Conservation (phyloP, 2,888 invertebrate genomes). For the Chrysina gloriosa region DNA sequence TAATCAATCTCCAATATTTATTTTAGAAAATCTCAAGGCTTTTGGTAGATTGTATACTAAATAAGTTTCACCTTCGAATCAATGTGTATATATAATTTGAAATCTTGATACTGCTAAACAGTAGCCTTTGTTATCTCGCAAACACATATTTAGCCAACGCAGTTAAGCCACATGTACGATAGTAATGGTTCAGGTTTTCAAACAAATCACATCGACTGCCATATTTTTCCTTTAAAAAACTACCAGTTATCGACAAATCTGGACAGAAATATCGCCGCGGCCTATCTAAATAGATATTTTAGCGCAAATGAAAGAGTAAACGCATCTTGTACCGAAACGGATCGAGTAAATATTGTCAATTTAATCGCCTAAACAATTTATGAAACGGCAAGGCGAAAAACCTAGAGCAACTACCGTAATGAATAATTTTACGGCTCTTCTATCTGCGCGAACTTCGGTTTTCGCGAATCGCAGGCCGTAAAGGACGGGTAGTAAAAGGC, state of each 20-base stretch:
- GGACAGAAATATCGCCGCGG: constrained; percentile 8
- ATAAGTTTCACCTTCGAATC: no score
- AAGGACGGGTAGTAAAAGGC: not conserved
- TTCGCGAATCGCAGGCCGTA: not conserved
- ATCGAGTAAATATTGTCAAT: constrained; percentile 24
- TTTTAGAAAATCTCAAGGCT: no score
- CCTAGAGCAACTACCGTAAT: not conserved
- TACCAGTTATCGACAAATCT: not conserved
- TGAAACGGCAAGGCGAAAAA: not conserved
- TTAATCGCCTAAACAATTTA: constrained; percentile 18
- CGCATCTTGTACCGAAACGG: not conserved
- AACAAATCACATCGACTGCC: constrained; percentile 7
- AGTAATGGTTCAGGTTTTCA: not conserved
- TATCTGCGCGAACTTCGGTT: constrained; percentile 1
- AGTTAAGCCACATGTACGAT: no score
- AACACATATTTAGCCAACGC: no score
- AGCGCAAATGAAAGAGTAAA: not conserved
- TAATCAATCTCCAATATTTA: no score
- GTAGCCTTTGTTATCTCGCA: no score
- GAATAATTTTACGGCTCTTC: constrained; percentile 11
- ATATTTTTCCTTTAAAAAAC: not conserved
- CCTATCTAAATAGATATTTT: constrained; percentile 1
- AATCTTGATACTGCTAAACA: no score
- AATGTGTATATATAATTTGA: no score
- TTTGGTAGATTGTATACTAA: no score